A percentile compares a stretch with the other conserved stretches of the same genome.
These are phyloP conservation scores for Solea senegalensis DNA, from an alignment of 2,113 vertebrate species.

Conservation along the genomic window DNA sequence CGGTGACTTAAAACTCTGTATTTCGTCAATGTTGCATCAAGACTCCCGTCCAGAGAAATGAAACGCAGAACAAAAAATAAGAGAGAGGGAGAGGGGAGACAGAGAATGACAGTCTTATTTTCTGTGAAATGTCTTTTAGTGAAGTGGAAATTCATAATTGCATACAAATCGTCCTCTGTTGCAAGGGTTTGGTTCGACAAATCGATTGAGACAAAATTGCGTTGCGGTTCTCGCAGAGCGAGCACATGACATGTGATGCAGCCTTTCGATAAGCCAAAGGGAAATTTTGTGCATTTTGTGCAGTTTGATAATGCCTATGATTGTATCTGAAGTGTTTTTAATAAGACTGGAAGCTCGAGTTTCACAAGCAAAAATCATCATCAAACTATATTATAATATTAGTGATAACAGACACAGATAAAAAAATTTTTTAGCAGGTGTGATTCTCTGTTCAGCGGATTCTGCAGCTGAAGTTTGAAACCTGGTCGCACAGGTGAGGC, in stretches of 20 bases:
- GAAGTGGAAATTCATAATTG: not conserved
- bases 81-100: not conserved
- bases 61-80: not conserved
- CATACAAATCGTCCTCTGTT: slow-evolving; percentile 43
- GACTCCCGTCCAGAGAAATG: slow-evolving; percentile 1
- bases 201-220: slow-evolving; percentile 47
- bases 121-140: not conserved
- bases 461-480: slow-evolving; percentile 51
- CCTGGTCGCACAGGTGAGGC: slow-evolving; percentile 56
- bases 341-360: not conserved
- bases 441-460: not conserved
- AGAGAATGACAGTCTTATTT: not conserved
- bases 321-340: not conserved
- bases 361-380: too few species aligned
- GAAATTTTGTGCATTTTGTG: slow-evolving; percentile 27
- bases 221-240: not conserved
- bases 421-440: not conserved
- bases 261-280: not conserved
- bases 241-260: slow-evolving; percentile 36
- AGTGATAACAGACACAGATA: not conserved
- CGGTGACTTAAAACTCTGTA: not conserved
- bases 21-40: not conserved
- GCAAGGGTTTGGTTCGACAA: slow-evolving; percentile 24
- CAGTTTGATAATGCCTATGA: not conserved
- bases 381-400: too few species aligned